A percentile compares a stretch with the other conserved stretches of the same genome.
These are phyloP conservation scores for Pelochelys cantorii DNA, from an alignment of 2,797 vertebrate genomes.

Conservation along the genomic window DNA sequence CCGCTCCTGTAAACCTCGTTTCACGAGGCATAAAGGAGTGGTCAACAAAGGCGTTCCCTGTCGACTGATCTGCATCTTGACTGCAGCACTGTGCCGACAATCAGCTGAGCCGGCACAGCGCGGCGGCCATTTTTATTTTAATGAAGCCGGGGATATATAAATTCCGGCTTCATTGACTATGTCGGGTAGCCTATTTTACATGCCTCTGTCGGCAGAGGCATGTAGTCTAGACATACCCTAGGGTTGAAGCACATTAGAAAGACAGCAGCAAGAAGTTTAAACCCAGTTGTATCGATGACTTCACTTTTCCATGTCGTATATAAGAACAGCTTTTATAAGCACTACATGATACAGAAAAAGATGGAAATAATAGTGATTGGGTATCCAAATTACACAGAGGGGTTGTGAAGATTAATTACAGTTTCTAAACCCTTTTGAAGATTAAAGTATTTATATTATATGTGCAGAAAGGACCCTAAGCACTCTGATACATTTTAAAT, in stretches of 20 bases:
- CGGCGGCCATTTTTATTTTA: no score
- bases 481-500: constrained; percentile 10
- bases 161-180: no score
- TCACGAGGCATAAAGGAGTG: no score
- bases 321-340: background rate
- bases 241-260: fast-evolving
- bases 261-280: background rate
- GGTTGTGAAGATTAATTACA: background rate
- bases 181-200: no score
- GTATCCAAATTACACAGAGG: background rate
- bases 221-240: no score
- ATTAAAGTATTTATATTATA: background rate
- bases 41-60: no score
- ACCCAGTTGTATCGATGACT: background rate
- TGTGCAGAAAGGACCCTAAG: background rate
- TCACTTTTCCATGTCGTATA: background rate
- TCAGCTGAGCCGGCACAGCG: no score
- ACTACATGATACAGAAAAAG: background rate
- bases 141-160: no score
- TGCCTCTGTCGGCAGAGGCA: no score
- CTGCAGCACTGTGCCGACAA: no score
- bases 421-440: constrained; percentile 43
- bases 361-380: background rate
- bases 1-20: no score
- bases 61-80: no score